These are phyloP conservation scores for Cataglyphis hispanica DNA, from an alignment of 1,140 invertebrate species.

Conservation along the genomic window DNA sequence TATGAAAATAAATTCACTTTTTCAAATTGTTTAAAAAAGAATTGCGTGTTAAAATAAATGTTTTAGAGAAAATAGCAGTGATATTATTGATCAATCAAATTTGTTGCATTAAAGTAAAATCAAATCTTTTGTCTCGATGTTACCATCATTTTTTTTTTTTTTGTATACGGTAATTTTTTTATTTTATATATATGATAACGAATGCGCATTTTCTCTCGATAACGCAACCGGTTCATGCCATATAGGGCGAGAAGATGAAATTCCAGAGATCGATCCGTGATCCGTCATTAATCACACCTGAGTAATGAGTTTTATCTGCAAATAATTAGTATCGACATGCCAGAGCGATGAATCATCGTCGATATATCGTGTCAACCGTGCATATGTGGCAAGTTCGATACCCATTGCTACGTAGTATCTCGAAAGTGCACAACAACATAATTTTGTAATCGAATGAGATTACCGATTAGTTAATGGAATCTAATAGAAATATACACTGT, in stretches of 20 bases:
- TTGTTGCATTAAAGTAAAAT: constrained; percentile 17
- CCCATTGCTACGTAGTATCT: constrained; percentile 36
- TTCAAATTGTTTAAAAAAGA: neutral
- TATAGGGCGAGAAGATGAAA: constrained; percentile 43
- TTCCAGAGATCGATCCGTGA: constrained; percentile 52
- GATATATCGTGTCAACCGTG: constrained; percentile 65
- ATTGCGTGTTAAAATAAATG: neutral
- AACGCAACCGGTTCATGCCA: constrained; percentile 50
- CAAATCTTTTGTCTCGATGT: constrained; percentile 21
- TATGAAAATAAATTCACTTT: neutral
- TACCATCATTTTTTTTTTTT: constrained; percentile 19
- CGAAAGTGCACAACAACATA: constrained; percentile 34
- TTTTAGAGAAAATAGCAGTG: neutral
- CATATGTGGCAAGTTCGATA: constrained; percentile 46
- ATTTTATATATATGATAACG: constrained; percentile 53
- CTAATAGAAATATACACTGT: constrained; percentile 54
- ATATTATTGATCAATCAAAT: constrained; percentile 24
- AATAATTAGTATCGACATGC: constrained; percentile 78
- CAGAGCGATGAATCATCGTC: constrained; percentile 71
- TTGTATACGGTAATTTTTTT: constrained; percentile 22
- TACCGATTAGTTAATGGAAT: constrained; percentile 63
- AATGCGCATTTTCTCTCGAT: constrained; percentile 53
- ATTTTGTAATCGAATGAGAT: constrained; percentile 56
- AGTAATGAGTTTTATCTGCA: constrained; percentile 79
- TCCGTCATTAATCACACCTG: constrained; percentile 74